phyloP scores from a whole-genome alignment of 92 coral and sea anemone genomes.

The Bergia sp. region DNA sequence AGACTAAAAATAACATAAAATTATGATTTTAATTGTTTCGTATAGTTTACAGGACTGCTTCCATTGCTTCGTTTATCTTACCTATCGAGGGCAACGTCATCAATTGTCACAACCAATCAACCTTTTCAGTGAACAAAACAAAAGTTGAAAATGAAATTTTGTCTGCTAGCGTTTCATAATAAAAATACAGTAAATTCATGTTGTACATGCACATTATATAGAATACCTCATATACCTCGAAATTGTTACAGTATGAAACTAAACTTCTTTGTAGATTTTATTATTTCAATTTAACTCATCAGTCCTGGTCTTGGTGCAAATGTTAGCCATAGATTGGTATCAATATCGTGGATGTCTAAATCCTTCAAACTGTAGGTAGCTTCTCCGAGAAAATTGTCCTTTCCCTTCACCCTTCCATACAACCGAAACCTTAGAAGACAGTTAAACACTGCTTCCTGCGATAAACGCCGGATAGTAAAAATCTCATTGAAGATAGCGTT shows the following conservation, averaged over 20 bases:
- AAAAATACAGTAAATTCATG: neutral
- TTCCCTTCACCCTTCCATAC: conserved; percentile 33
- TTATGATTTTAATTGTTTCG: too few relatives aligned
- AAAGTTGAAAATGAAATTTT: neutral
- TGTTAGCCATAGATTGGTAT: conserved; percentile 43
- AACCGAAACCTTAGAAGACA: conserved; percentile 36
- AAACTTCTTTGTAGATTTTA: too few relatives aligned
- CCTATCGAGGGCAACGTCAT: neutral
- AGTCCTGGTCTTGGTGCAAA: conserved; percentile 43
- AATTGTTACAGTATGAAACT: neutral
- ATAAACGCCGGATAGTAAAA: conserved; percentile 39
- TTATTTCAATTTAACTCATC: neutral
- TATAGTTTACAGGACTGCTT: neutral
- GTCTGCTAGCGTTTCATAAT: neutral
- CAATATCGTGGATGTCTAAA: conserved; percentile 38
- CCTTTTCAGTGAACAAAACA: conserved; percentile 13
- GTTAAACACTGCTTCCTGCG: conserved; percentile 37
- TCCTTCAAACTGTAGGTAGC: conserved; percentile 45
- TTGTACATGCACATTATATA: neutral
- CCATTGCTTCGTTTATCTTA: neutral
- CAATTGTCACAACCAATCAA: neutral
- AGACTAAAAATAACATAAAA: neutral
- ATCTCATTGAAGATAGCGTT: conserved; percentile 41
- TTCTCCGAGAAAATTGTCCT: conserved; percentile 43
- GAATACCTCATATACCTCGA: neutral